Conservation (phyloP, 64 coral and sea anemone species). For the Platygyra sinensis region DNA sequence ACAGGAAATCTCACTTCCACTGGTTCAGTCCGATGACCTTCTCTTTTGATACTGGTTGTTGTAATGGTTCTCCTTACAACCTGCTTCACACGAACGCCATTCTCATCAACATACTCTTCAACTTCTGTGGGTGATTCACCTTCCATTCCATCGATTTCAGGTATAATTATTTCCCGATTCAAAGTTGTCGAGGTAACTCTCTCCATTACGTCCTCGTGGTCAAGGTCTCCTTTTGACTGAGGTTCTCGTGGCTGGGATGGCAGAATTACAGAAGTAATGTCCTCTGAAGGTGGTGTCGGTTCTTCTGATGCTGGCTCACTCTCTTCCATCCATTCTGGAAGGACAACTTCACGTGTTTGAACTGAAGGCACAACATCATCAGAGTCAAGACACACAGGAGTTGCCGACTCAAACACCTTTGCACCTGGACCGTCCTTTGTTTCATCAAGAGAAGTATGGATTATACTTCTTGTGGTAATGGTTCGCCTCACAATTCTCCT, state of each 20-base stretch:
- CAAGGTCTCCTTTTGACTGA: not conserved
- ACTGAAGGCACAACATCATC: constrained; percentile 27
- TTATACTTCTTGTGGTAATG: not conserved
- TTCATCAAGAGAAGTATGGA: too few relatives aligned
- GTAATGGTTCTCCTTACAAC: constrained; percentile 16
- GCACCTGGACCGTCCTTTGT: not conserved
- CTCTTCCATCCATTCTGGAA: constrained; percentile 38
- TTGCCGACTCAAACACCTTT: constrained; percentile 13
- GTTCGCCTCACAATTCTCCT: constrained; percentile 22
- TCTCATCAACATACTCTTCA: constrained; percentile 79
- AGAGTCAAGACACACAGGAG: not conserved
- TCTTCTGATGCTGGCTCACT: not conserved
- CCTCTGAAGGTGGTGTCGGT: not conserved
- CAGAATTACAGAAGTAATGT: not conserved
- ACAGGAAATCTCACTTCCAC: not conserved
- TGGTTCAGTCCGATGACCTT: constrained; percentile 8
- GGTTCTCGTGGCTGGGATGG: not conserved
- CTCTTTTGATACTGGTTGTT: constrained; percentile 20
- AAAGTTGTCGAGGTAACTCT: not conserved
- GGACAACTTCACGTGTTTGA: not conserved
- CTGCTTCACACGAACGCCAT: constrained; percentile 53
- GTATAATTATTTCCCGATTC: constrained; percentile 6
- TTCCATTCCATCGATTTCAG: constrained; percentile 22
- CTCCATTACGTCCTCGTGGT: not conserved
- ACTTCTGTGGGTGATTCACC: constrained; percentile 26